Evolutionary conservation across 2,113 vertebrate genomes (phyloP), one percentile per base, ranked within the genome.

Genomic region (Ceuthmochares aereus): DNA sequence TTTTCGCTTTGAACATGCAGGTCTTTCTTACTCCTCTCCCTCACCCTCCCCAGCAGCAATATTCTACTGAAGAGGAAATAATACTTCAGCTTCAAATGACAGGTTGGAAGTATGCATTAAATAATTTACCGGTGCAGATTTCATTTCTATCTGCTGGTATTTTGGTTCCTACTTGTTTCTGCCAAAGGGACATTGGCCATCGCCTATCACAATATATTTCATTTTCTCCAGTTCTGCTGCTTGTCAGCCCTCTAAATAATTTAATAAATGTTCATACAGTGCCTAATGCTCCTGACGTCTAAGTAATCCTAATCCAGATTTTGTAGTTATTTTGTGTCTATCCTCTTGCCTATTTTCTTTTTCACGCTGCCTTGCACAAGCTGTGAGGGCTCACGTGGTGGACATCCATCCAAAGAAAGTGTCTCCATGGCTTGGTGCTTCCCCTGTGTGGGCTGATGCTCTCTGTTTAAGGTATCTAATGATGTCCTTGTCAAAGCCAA

Each of bases 11-110:
- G 84, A 87, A 70, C 36, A 56, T 1, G 2, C 43, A 79, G 60
- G 45, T 67, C 43, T 84, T 32, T 55, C 34, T 55, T 66, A 60
- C 40, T 32, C 43, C 62, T 43, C 43, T 59, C 40, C 14, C 62
- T 43, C 43, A 55, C 36, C 14, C 49, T 90, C 23, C 27, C 56
- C 79, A 76, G 84, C 40, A 97, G 81, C 67, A 45, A 26, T 32
- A 27, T 76, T 79, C 75, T 95, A 47, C 42, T 88, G 78, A 67
- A 87, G 81, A 49, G 81, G 77, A 94, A 95, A 84, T 96, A 94
- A 89, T 84, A 49, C 9, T 84, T 74, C 76, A 79, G 37, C 45
- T 90, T 70, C 91, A 86, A 89, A 90, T 49, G 88, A 49, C 56
- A 63, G 70, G 58, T 62, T 74, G 88, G 82, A 84, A 94, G 90